Base-by-base conservation (phyloP, 2,888 invertebrate genomes). In the Pachycephus smyrnensis region DNA sequence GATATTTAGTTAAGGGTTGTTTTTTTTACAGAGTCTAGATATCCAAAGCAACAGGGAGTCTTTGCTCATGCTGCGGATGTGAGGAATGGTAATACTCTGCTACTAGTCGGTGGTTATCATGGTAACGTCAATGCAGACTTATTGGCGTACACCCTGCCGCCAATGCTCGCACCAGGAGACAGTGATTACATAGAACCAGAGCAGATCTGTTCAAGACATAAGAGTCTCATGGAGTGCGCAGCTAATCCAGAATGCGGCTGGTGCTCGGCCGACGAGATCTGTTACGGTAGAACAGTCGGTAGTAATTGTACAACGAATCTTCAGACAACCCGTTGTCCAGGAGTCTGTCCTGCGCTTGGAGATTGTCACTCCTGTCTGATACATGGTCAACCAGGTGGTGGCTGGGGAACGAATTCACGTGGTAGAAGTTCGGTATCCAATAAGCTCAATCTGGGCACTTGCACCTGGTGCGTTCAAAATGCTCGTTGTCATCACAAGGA, bases 211-310 rank as follows among this genome's bases (percentile, higher is more conserved):
- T 94, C 94, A 30, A 93, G 95, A 40, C 97, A 97, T 89, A 94
- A 94, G 84, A 94, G 95, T 40, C 95, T 96, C 84, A 94, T 95
- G 1, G 96, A 96, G 87, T 98, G 97, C 87, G 94, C 96, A 0
- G 96, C 97, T 0, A 97, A 98, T 92, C 97, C 98, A 0, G 98
- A 98, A 91, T 98, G 98, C 89, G 97, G 98, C 23, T 98, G 97
- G 97, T 98, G 98, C 90, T 96, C 97, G 0, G 95, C 96, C 35
- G 96, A 96, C 83, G 95, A 95, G 89, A 89, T 89, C 80, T 97
- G 97, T 88, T 97, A 97, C 88, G 97, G 97, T 1, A 94, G 97
- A 80, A 97, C 97, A 2, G 94, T 96, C 75, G 97, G 97, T 0
- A 96, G 97, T 12, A 97, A 97, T 89, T 97, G 97, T 88, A 97